phyloP scores from a whole-genome alignment of 2,888 invertebrate species.

The Apodemia zela region DNA sequence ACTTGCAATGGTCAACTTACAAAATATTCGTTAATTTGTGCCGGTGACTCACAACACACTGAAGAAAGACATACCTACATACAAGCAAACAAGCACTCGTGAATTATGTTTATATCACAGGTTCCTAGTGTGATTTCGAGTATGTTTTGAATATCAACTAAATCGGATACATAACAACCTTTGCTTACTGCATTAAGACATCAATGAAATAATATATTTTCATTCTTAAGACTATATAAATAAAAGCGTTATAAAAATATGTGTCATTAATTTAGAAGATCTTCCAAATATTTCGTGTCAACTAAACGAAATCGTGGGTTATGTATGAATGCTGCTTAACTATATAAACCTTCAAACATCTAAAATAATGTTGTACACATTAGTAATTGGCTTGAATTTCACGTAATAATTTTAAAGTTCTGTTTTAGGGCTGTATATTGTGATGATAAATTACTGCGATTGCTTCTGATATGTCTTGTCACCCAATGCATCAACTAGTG shows the following conservation, averaged over 20 bases:
- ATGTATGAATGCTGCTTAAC: slow-evolving; percentile 1
- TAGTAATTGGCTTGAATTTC: slow-evolving; percentile 25
- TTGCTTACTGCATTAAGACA: neutral
- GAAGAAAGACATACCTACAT: slow-evolving; percentile 53
- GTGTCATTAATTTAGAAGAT: slow-evolving; percentile 9
- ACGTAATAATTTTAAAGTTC: slow-evolving; percentile 21
- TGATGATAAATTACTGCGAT: slow-evolving; percentile 49
- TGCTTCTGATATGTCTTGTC: slow-evolving; percentile 71
- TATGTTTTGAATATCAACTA: slow-evolving; percentile 15
- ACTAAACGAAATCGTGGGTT: neutral
- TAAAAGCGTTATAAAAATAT: slow-evolving; percentile 24
- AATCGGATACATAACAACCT: slow-evolving; percentile 4
- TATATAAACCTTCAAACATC: neutral
- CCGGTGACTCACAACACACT: slow-evolving; percentile 49
- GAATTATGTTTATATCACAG: slow-evolving; percentile 73
- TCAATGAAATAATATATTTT: slow-evolving; percentile 30
- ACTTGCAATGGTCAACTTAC: slow-evolving; percentile 19
- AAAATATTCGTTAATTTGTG: slow-evolving; percentile 23
- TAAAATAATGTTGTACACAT: slow-evolving; percentile 11
- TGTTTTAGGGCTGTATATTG: slow-evolving; percentile 30
- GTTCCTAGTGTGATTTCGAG: slow-evolving; percentile 69
- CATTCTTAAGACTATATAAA: slow-evolving; percentile 43
- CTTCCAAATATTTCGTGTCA: slow-evolving; percentile 10
- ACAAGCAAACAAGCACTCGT: slow-evolving; percentile 65
- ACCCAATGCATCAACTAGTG: slow-evolving; percentile 47